phyloP scores from a whole-genome alignment of 2,797 vertebrate species.

The Clarias fuscus region DNA sequence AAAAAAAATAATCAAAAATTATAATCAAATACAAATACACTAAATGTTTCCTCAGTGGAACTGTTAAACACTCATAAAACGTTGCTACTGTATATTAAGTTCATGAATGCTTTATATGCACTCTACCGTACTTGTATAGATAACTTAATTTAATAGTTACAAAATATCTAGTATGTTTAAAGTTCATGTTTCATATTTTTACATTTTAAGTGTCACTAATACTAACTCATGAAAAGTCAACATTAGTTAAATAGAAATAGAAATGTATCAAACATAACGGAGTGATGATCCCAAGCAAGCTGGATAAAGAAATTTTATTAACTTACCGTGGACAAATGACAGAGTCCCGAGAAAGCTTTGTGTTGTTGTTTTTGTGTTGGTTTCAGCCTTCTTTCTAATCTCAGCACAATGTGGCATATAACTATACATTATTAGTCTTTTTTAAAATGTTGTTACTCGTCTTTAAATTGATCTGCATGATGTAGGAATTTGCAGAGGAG shows the following conservation, averaged over 20 bases:
- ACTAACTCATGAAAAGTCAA: neutral
- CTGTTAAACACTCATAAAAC: neutral
- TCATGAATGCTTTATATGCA: neutral
- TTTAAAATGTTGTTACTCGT: neutral
- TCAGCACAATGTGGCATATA: neutral
- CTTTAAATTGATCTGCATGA: neutral
- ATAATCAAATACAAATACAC: neutral
- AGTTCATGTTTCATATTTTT: neutral
- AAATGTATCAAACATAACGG: neutral
- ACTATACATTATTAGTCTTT: neutral
- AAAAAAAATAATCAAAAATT: neutral
- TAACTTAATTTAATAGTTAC: neutral
- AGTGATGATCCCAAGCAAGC: neutral
- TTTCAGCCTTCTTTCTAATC: neutral
- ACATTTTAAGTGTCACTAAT: neutral
- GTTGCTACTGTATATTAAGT: neutral
- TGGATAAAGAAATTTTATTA: neutral
- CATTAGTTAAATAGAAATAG: neutral
- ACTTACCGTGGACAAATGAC: conserved; percentile 38
- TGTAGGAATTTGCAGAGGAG: neutral
- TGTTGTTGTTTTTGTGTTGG: neutral
- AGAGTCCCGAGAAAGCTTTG: conserved; percentile 25
- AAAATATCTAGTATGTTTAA: neutral
- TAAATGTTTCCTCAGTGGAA: neutral
- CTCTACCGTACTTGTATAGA: no score